Conservation (phyloP, 1,140 invertebrate species). For the Teleogryllus occipitalis region DNA sequence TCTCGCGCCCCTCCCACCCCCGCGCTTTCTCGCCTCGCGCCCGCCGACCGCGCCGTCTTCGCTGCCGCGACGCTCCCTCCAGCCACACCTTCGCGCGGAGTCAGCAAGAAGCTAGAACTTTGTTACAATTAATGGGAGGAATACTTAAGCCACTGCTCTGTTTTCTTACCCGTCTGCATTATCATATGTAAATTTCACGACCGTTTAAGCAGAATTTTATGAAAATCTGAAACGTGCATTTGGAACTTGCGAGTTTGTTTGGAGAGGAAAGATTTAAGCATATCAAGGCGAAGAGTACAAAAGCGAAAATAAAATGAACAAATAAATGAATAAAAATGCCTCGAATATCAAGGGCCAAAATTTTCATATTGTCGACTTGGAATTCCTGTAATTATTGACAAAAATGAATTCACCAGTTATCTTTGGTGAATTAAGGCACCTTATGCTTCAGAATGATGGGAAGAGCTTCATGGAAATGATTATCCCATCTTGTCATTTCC, state of each 20-base stretch:
- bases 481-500: too few relatives aligned
- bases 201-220: background rate
- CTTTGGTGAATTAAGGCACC: too few relatives aligned
- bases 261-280: background rate
- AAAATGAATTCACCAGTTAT: too few relatives aligned
- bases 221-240: background rate
- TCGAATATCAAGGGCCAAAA: too few relatives aligned
- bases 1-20: too few relatives aligned
- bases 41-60: background rate
- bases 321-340: too few relatives aligned
- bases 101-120: background rate
- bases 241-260: background rate
- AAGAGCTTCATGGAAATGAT: too few relatives aligned
- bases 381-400: too few relatives aligned
- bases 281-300: background rate
- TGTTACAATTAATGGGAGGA: background rate
- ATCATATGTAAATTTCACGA: background rate
- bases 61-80: background rate
- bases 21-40: background rate
- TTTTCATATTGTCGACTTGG: too few relatives aligned
- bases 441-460: too few relatives aligned
- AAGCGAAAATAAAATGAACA: background rate
- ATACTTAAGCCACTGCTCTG: background rate
- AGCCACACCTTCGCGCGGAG: background rate
- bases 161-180: background rate